Percentiles rank a stretch among this genome's conserved stretches.
Evolutionary conservation across 2,113 vertebrate genomes (phyloP).

Genomic region (Bos indicus): DNA sequence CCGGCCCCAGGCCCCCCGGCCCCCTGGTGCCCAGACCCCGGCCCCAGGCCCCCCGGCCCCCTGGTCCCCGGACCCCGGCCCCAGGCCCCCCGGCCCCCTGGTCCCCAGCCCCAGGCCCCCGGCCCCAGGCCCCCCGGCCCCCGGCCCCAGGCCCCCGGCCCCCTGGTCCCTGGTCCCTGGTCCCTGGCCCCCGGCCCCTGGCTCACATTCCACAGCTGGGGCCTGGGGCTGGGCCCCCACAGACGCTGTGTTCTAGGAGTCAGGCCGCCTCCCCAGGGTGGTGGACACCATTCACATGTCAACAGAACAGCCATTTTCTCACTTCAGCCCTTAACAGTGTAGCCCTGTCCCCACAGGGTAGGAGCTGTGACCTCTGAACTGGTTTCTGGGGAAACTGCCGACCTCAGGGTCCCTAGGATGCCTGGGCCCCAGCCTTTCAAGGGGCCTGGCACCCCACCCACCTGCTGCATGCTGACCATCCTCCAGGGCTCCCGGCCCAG

Average conservation of each 20-base stretch:
- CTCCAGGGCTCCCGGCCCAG: background rate
- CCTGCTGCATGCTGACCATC: background rate
- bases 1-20: fast-evolving
- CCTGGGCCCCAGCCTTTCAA: background rate
- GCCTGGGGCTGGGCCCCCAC: background rate
- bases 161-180: fast-evolving
- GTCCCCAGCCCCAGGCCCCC: no score
- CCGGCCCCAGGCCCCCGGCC: fast-evolving
- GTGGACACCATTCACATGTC: background rate
- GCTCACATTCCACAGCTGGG: background rate
- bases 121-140: no score
- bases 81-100: fast-evolving
- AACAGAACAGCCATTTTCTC: fast-evolving
- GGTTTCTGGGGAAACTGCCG: background rate
- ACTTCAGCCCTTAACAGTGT: background rate
- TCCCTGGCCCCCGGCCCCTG: background rate
- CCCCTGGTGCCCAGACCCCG: fast-evolving
- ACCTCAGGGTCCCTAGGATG: background rate
- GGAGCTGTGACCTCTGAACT: background rate
- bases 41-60: no score
- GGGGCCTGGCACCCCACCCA: background rate
- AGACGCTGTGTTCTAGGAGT: background rate
- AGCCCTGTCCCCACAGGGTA: fast-evolving
- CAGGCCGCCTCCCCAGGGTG: fast-evolving
- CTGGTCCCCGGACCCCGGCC: fast-evolving